Evolutionary conservation across 2,888 invertebrate species (phyloP).

Genomic region (Euspilapteryx auroguttella): DNA sequence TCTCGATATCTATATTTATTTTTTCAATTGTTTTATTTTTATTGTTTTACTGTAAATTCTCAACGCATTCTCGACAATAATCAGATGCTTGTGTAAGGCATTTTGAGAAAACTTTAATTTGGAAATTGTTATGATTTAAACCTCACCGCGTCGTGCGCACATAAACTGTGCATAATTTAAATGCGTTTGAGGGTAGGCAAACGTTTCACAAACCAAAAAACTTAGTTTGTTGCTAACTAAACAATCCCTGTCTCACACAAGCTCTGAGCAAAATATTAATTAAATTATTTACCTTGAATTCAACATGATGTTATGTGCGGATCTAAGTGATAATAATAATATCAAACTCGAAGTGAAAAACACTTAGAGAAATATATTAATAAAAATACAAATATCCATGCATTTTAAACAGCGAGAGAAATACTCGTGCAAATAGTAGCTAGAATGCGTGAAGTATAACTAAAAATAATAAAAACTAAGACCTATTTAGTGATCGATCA

Average conservation of each 20-base stretch:
- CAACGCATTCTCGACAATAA: conserved; percentile 56
- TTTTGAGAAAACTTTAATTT: no score
- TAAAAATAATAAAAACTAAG: conserved; percentile 43
- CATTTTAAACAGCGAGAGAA: conserved; percentile 53
- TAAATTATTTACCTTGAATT: conserved; percentile 34
- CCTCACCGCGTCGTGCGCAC: no score
- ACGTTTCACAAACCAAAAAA: no score
- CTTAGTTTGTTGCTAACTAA: no score
- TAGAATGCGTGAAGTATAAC: conserved; percentile 47
- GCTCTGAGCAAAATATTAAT: conserved; percentile 28
- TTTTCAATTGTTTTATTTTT: conserved; percentile 11
- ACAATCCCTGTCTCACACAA: conserved; percentile 59
- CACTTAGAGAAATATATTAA: conserved; percentile 49
- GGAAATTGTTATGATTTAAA: no score
- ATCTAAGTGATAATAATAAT: conserved; percentile 39
- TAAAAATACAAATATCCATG: conserved; percentile 43
- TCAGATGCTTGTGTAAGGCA: conserved; percentile 53
- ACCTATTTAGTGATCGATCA: no score
- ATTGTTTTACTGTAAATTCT: conserved; percentile 43
- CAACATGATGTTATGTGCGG: conserved; percentile 52
- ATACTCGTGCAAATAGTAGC: conserved; percentile 46
- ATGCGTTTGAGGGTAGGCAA: no score
- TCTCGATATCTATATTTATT: conserved; percentile 11
- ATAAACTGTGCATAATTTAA: no score
- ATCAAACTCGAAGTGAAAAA: no score